These are phyloP conservation scores for Tenthredo scrophulariae DNA, from an alignment of 2,888 invertebrate species.

Conservation along the genomic window DNA sequence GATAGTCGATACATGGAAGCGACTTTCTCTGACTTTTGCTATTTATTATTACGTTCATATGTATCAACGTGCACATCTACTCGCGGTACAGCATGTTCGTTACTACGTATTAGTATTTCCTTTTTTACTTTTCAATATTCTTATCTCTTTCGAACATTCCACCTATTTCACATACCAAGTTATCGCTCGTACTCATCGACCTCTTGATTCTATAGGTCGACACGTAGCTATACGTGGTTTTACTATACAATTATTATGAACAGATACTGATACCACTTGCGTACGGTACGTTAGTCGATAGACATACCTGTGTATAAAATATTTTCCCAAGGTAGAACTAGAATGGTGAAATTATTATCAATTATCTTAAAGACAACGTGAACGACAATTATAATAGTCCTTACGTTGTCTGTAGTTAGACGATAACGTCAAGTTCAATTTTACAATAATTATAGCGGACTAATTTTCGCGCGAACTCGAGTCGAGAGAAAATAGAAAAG, in stretches of 20 bases:
- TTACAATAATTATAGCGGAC: background rate
- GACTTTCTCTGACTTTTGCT: background rate
- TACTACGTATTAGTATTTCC: background rate
- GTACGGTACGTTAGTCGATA: background rate
- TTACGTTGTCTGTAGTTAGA: background rate
- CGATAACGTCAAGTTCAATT: conserved; percentile 19
- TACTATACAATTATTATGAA: background rate
- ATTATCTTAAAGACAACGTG: conserved; percentile 8
- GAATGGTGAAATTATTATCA: background rate
- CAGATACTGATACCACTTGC: background rate
- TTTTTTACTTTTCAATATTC: background rate
- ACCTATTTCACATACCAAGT: background rate
- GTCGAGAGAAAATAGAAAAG: background rate
- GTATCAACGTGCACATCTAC: background rate
- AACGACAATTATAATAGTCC: conserved; percentile 13
- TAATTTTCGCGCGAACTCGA: background rate
- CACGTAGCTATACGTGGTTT: background rate
- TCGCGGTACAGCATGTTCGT: background rate
- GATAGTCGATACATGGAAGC: background rate
- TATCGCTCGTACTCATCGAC: background rate
- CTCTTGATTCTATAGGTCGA: background rate
- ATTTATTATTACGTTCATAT: background rate
- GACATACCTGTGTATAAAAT: background rate
- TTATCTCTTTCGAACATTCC: background rate
- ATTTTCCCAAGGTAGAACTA: background rate